Evolutionary conservation across 2,888 invertebrate genomes (phyloP).

Genomic region (Erannis defoliaria): DNA sequence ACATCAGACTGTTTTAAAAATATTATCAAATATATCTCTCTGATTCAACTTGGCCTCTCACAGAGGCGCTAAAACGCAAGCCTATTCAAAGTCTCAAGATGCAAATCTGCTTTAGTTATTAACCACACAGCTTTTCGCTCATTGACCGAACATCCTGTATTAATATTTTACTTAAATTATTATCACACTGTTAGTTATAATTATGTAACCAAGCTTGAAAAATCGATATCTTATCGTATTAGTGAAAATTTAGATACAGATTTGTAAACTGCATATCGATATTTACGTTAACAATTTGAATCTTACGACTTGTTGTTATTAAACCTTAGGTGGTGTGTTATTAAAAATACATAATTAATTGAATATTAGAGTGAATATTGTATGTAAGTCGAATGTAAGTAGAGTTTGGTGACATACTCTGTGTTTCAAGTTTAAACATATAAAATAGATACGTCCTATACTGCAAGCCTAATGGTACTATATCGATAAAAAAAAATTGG

Average conservation of each 20-base stretch:
- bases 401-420: slow-evolving; percentile 19
- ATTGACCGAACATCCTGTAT: background rate
- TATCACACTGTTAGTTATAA: slow-evolving; percentile 40
- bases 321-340: slow-evolving; percentile 36
- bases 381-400: slow-evolving; percentile 2
- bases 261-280: slow-evolving; percentile 64
- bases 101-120: no score
- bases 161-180: slow-evolving; percentile 23
- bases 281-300: slow-evolving; percentile 40
- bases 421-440: background rate
- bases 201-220: slow-evolving; percentile 53
- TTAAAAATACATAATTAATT: slow-evolving; percentile 1
- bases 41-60: no score
- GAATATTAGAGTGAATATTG: slow-evolving; percentile 13
- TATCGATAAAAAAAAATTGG: no score
- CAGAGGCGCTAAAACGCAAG: no score
- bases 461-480: no score
- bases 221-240: slow-evolving; percentile 47
- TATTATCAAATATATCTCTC: no score
- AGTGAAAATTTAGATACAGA: slow-evolving; percentile 49
- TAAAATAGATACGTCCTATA: no score
- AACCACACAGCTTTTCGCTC: no score
- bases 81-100: no score
- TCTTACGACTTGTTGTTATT: slow-evolving; percentile 37
- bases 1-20: no score